Base-by-base conservation (phyloP, 2,888 invertebrate genomes). In the Sinodicranocentrus sp. region DNA sequence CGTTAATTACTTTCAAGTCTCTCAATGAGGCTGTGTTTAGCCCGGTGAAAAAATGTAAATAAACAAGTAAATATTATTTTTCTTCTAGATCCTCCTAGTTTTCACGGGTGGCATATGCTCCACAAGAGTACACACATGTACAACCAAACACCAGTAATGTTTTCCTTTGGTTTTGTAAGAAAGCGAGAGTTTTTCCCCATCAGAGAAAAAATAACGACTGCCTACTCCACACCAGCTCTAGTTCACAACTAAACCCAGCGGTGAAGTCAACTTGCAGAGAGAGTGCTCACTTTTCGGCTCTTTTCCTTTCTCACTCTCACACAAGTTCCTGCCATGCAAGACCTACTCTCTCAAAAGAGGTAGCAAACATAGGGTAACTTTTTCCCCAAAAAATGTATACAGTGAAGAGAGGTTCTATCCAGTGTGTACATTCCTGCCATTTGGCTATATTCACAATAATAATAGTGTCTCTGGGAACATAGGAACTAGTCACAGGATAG, bases 161-260 rank as follows among this genome's bases (percentile, higher is more conserved):
- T 39, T 39, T 57, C 21, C 25, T 2, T 2, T 21, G 21, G 2
- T 57, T 57, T 6, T 57, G 2, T 21, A 71, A n/a, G 26, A 54
- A 5, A 57, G 57, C 15, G 17, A 48, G 48, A 48, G 39, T 39
- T n/a, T n/a, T n/a, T n/a, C n/a, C n/a, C 39, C 13, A 39, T 13
- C 39, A 48, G 48, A 48, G 48, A 48, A 17, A 17, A 48, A 17
- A 48, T 13, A 6, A 39, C 39, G 17, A 17, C 70, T 73, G 61
- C 19, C 63, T 79, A 43, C 80, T 67, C 72, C 80, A 80, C 80
- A 72, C 79, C 78, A 79, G 25, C 79, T 79, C 80, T 72, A 80
- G 80, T 67, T 80, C 67, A 65, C 72, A 57, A 72, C 72, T 72
- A 80, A 71, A 61, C 48, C 61, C 23, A 63, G 59, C 63, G 61